These are phyloP conservation scores for Epinephelus malabaricus DNA, from an alignment of 2,797 vertebrate species.

Conservation along the genomic window DNA sequence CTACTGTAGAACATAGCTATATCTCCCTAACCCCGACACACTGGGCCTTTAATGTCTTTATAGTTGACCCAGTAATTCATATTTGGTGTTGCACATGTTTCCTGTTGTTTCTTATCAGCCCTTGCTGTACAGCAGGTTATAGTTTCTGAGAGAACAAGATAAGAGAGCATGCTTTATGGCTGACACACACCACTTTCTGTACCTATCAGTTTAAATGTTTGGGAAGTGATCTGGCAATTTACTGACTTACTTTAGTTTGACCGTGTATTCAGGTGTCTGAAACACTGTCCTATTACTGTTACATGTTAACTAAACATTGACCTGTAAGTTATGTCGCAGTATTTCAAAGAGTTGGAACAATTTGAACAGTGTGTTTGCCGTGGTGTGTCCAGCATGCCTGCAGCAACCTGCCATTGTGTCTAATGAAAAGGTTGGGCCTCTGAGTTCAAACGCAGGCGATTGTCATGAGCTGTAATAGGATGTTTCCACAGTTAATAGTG, in stretches of 20 bases:
- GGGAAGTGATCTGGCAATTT: not conserved
- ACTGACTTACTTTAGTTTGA: not conserved
- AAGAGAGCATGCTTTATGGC: not conserved
- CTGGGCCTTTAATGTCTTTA: not conserved
- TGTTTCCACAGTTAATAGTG: conserved; percentile 44
- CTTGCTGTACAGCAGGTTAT: not conserved
- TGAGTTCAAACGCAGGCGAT: conserved; percentile 39
- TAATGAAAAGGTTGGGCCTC: conserved; percentile 57
- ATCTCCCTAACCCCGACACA: no score
- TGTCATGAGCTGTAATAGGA: conserved; percentile 45
- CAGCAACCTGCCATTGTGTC: conserved; percentile 46
- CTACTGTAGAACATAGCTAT: no score
- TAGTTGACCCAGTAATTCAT: no score
- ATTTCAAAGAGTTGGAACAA: conserved; percentile 3
- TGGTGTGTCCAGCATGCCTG: conserved; percentile 7
- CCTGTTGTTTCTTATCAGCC: conserved; percentile 15
- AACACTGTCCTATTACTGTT: no score
- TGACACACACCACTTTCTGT: not conserved
- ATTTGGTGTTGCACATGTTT: not conserved
- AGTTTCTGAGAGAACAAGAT: not conserved
- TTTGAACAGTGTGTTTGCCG: not conserved
- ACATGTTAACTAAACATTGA: not conserved
- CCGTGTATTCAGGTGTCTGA: not conserved
- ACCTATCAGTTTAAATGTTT: not conserved
- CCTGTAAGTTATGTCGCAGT: not conserved